A percentile compares a stretch with the other conserved stretches of the same genome.
phyloP scores from a whole-genome alignment of 2,888 invertebrate genomes.

The Trichogramma dendrolimi region DNA sequence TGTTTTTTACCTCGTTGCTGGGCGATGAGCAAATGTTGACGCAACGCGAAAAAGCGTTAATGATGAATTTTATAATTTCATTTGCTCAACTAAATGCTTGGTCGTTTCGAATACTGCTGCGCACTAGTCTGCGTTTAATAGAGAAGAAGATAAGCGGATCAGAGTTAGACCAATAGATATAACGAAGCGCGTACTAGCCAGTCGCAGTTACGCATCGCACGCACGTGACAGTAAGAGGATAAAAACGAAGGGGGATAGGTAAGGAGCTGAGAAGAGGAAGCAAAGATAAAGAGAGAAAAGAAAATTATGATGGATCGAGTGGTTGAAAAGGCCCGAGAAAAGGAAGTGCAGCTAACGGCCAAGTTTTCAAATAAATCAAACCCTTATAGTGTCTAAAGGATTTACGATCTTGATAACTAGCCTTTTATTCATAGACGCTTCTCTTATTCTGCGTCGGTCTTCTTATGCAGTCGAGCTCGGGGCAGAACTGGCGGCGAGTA shows the following conservation, averaged over 20 bases:
- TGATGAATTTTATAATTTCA: too few species aligned
- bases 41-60: neutral
- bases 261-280: neutral
- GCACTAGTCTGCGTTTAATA: neutral
- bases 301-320: neutral
- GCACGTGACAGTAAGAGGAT: neutral
- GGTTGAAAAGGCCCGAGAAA: neutral
- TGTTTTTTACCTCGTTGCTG: neutral
- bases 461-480: too few species aligned
- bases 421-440: slow-evolving; percentile 39
- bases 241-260: neutral
- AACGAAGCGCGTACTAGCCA: too few species aligned
- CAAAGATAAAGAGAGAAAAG: neutral
- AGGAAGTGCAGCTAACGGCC: slow-evolving; percentile 29
- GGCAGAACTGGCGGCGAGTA: too few species aligned
- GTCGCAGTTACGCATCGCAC: too few species aligned
- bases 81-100: too few species aligned
- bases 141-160: neutral
- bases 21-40: slow-evolving; percentile 1
- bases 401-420: slow-evolving; percentile 41
- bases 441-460: neutral
- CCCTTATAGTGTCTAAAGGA: slow-evolving; percentile 26
- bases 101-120: neutral
- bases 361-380: slow-evolving; percentile 41
- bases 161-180: neutral